Conservation (phyloP, 2,888 invertebrate species). For the Rhimphoctona megacephalus region DNA sequence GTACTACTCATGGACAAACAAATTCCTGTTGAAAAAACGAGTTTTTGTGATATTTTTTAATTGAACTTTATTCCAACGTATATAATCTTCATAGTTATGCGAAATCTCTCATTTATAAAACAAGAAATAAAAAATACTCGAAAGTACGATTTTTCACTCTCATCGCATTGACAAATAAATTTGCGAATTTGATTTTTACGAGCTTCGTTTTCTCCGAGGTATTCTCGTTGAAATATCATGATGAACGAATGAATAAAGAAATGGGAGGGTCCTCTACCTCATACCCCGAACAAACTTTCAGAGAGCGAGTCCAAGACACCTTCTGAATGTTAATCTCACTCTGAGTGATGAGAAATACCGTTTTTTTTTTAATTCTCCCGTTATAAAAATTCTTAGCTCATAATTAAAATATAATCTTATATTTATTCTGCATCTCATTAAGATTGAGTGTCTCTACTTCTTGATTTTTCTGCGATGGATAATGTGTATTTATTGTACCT, state of each 20-base stretch:
- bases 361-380: constrained; percentile 7
- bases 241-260: constrained; percentile 37
- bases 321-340: constrained; percentile 36
- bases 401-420: constrained; percentile 49
- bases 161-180: constrained; percentile 15
- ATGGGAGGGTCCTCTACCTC: constrained; percentile 3
- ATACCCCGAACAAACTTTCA: constrained; percentile 1
- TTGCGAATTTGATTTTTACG: background rate
- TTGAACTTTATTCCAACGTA: background rate
- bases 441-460: background rate
- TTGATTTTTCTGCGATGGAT: background rate
- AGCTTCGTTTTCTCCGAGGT: background rate
- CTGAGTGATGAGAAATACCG: constrained; percentile 10
- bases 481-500: background rate
- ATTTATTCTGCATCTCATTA: constrained; percentile 39
- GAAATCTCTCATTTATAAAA: background rate
- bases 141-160: background rate
- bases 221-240: constrained; percentile 33
- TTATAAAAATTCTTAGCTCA: constrained; percentile 21
- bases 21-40: background rate
- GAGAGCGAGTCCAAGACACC: constrained; percentile 5
- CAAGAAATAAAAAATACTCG: background rate
- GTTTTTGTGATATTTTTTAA: background rate
- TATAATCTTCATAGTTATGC: background rate
- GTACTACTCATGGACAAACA: background rate